Percentiles rank a stretch among this genome's conserved stretches.
Evolutionary conservation across 2,888 invertebrate genomes (phyloP).

Genomic region (Dendrolimus pini): DNA sequence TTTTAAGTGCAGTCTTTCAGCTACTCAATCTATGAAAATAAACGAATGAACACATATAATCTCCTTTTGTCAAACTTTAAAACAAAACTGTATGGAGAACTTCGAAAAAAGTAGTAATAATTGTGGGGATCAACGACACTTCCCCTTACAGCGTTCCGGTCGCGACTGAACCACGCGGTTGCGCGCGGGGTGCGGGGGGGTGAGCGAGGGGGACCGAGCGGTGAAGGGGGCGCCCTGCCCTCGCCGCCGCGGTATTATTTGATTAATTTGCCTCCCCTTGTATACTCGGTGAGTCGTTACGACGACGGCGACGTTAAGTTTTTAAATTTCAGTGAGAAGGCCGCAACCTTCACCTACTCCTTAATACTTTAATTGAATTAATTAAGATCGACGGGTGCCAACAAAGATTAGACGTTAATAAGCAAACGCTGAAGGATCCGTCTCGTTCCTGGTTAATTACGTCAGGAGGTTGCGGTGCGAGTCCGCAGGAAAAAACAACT

Average conservation of each 20-base stretch:
- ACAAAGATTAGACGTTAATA: slow-evolving; percentile 72
- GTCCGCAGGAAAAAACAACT: slow-evolving; percentile 50
- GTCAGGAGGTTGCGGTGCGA: slow-evolving; percentile 37
- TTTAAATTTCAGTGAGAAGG: slow-evolving; percentile 70
- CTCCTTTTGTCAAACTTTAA: slow-evolving; percentile 63
- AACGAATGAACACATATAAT: slow-evolving; percentile 62
- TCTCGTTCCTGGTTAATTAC: slow-evolving; percentile 66
- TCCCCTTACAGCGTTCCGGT: slow-evolving; percentile 65
- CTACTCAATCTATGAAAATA: slow-evolving; percentile 51
- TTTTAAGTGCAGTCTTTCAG: slow-evolving; percentile 52
- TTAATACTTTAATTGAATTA: slow-evolving; percentile 70
- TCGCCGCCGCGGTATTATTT: slow-evolving; percentile 73
- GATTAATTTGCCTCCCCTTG: slow-evolving; percentile 77
- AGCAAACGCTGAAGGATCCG: slow-evolving; percentile 60
- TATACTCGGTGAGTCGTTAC: slow-evolving; percentile 72
- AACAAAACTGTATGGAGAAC: slow-evolving; percentile 69
- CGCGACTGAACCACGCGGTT: slow-evolving; percentile 73
- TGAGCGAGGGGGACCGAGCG: slow-evolving; percentile 28
- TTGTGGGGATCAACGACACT: slow-evolving; percentile 62
- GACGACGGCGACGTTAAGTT: slow-evolving; percentile 69
- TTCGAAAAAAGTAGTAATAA: slow-evolving; percentile 72
- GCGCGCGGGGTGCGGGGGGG: slow-evolving; percentile 40
- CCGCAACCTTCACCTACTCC: slow-evolving; percentile 73
- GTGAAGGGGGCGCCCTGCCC: slow-evolving; percentile 38
- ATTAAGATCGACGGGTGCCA: slow-evolving; percentile 62